A percentile compares a stretch with the other conserved stretches of the same genome.
Conservation (phyloP, 2,888 invertebrate genomes). For the Incurvaria masculella region DNA sequence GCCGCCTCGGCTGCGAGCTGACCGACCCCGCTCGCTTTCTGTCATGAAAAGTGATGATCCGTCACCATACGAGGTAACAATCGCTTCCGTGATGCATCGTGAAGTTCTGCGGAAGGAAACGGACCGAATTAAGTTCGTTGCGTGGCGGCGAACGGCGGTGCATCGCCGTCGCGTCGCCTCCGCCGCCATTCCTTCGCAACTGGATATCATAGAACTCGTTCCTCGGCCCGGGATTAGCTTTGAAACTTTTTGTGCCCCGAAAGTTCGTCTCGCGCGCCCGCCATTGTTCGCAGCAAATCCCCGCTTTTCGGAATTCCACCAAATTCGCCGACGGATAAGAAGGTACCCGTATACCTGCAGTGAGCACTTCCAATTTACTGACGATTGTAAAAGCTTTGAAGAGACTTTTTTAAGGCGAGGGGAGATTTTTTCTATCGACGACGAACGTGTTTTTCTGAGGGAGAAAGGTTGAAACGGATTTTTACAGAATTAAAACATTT, state of each 20-base stretch:
- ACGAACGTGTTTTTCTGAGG: too few relatives aligned
- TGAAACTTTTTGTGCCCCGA: not conserved
- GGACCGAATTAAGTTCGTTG: too few relatives aligned
- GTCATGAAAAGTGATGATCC: slow-evolving; percentile 48
- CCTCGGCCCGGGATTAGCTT: not conserved
- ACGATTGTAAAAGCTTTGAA: not conserved
- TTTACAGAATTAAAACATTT: too few relatives aligned
- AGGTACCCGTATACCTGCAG: not conserved
- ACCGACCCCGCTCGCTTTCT: slow-evolving; percentile 22
- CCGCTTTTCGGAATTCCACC: not conserved
- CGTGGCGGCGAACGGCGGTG: too few relatives aligned
- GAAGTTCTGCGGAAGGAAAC: too few relatives aligned
- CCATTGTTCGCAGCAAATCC: not conserved
- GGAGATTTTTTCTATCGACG: not conserved
- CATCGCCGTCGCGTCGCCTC: too few relatives aligned
- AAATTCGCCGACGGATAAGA: not conserved
- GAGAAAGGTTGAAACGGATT: too few relatives aligned
- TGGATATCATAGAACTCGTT: not conserved
- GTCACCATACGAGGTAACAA: slow-evolving; percentile 55
- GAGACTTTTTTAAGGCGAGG: not conserved
- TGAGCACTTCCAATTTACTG: not conserved
- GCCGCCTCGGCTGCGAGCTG: slow-evolving; percentile 31
- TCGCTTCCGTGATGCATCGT: slow-evolving; percentile 27
- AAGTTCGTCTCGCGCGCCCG: not conserved
- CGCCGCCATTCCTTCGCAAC: slow-evolving; percentile 3